Evolutionary conservation across 2,113 vertebrate genomes (phyloP), one percentile per base, ranked within the genome.

Genomic region (Eurypyga helias): DNA sequence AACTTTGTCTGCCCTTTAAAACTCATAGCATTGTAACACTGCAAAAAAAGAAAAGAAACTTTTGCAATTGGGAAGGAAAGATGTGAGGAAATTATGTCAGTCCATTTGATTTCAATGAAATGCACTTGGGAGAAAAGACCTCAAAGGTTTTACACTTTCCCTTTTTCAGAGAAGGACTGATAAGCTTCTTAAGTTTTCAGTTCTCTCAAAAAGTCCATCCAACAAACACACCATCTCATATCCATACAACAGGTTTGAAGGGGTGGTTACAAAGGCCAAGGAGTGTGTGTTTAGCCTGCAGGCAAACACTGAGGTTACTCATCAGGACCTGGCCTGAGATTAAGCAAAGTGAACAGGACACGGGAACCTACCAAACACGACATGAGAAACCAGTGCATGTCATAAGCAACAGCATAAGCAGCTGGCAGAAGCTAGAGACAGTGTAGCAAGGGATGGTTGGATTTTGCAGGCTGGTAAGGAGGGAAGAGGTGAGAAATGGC

Each of bases 361-460:
- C 0, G 9, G 43, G 15, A 38, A 77, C 28, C 20, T 6, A 29
- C 2, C 3, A 2, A 83, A 34, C 4, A 6, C 2, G 5, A 45
- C 13, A 1, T 3, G 58, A 23, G 31, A 67, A 67, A 87, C 2
- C 20, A 36, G 62, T 49, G 20, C 5, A 11, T 6, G 25, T 23
- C 38, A 61, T 4, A 60, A 49, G 45, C 25, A 62, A 21, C 17
- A 64, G 33, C 46, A 11, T 1, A 17, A 52, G 36, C 31, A 60
- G 69, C 8, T 8, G 69, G 49, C 25, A 83, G 69, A 58, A 60
- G 54, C 23, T 38, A 67, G 31, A 54, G 61, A 12, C 7, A 28
- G 62, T 1, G 1, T 2, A 17, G 14, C 6, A 41, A 51, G 19
- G 12, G 31, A 29, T 1, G 10, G 46, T 0, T 25, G 43, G 54